Percentiles rank a stretch among this genome's conserved stretches.
These are phyloP conservation scores for Heteropelma amictum DNA, from an alignment of 2,888 invertebrate genomes.

Conservation along the genomic window DNA sequence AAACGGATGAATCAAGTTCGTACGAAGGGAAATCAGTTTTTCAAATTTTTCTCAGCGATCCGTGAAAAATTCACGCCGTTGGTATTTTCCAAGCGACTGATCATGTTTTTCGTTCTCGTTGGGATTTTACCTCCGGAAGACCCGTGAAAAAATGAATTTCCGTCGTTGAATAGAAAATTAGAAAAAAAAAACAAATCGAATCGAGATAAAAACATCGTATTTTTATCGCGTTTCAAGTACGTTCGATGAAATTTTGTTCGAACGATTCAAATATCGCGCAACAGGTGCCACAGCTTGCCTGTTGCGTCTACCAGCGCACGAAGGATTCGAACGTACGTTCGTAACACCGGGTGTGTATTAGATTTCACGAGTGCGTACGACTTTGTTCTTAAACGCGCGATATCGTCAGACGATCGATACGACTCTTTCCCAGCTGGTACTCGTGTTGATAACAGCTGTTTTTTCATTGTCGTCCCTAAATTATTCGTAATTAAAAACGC, in stretches of 20 bases:
- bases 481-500: neutral
- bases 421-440: neutral
- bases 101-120: no score
- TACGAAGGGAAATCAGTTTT: no score
- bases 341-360: no score
- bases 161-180: neutral
- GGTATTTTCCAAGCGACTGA: no score
- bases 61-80: no score
- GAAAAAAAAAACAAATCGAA: neutral
- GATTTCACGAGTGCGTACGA: no score
- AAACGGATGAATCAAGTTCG: no score
- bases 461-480: neutral
- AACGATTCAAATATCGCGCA: no score
- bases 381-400: neutral
- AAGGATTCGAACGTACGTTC: no score
- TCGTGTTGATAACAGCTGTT: constrained; percentile 45
- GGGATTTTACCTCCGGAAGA: neutral
- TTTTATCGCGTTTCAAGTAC: neutral
- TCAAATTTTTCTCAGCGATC: no score
- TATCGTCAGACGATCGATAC: constrained; percentile 16
- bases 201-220: neutral
- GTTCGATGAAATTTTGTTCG: neutral
- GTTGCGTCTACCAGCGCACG: no score
- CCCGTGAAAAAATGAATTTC: neutral
- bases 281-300: no score